Base-by-base conservation (phyloP, 1,140 invertebrate genomes). In the Cyrtorhinus lividipennis region DNA sequence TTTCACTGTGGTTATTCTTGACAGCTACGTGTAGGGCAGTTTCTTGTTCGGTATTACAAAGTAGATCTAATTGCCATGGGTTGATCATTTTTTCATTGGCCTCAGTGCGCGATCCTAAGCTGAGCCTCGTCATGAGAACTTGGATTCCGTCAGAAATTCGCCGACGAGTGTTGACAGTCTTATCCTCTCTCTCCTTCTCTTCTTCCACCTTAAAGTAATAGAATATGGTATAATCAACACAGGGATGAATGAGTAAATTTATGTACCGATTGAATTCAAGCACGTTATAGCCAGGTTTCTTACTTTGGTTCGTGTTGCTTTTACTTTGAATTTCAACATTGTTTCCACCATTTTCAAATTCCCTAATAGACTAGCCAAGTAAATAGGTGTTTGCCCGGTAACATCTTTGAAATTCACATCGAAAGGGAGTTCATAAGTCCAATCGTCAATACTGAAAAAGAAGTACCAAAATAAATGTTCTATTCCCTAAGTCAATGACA, bases 361-460 rank as follows among this genome's bases (percentile, higher is more conserved):
- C 1, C 90, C 90, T 44, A 92, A 76, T 48, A 86, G 82, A 71
- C 88, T 87, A 8, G 91, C 87, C 48, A 94, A 83, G 73, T 95
- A 96, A 0, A 97, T 76, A 53, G 90, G 83, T 63, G 84, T 94
- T 71, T 95, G 90, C 0, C 90, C 92, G 15, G 88, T 88, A 0
- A 87, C 87, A 74, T 97, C 93, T 65, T 86, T 82, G 56, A 84
- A 81, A 74, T 97, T 97, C 3, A 96, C 79, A 74, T 96, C 91
- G 72, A 93, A 95, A 5, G 89, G 82, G 74, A 92, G 81, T 15
- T 83, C 79, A 74, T 91, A 96, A 71, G 92, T 87, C 78, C 84
- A 90, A 56, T 85, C 79, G 22, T 84, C 83, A 71, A 90, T 88
- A 48, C 81, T 87, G 72, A 71, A 78, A 63, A 71, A 25, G 62